Evolutionary conservation across 2,888 invertebrate species (phyloP).

Genomic region (Xanthia icteritia): DNA sequence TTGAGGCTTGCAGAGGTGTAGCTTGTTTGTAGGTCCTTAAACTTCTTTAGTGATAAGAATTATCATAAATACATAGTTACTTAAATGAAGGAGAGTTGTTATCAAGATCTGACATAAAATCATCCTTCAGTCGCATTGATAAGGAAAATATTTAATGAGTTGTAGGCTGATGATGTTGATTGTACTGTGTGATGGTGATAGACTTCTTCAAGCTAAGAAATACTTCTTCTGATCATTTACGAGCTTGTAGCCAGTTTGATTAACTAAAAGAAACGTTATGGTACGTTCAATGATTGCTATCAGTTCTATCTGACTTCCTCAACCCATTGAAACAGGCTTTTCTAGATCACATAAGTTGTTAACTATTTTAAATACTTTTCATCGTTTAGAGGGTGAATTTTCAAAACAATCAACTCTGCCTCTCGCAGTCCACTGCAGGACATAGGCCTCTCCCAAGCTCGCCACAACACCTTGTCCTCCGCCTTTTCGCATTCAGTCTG

Average conservation of each 20-base stretch:
- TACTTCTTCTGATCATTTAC: not conserved
- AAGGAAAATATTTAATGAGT: not conserved
- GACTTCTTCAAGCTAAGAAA: not conserved
- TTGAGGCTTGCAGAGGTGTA: slow-evolving; percentile 12
- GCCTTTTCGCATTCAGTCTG: too few species aligned
- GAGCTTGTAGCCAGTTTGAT: not conserved
- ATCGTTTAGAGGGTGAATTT: not conserved
- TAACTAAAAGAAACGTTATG: slow-evolving; percentile 13
- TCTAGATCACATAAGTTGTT: slow-evolving; percentile 7
- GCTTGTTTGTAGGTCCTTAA: not conserved
- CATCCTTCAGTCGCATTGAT: not conserved
- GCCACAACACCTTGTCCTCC: too few species aligned
- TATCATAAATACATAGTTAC: not conserved
- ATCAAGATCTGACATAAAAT: not conserved
- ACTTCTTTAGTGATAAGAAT: not conserved
- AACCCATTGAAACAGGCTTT: not conserved
- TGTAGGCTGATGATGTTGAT: not conserved
- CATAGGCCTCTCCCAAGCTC: too few species aligned
- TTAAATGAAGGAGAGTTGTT: not conserved
- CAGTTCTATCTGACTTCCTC: not conserved
- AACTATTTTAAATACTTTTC: not conserved
- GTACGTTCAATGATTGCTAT: slow-evolving; percentile 7
- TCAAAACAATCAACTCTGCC: not conserved
- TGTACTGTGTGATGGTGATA: not conserved
- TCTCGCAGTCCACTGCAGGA: too few species aligned